A percentile compares a stretch with the other conserved stretches of the same genome.
Evolutionary conservation across 2,797 vertebrate genomes (phyloP).

Genomic region (Liasis olivaceus): DNA sequence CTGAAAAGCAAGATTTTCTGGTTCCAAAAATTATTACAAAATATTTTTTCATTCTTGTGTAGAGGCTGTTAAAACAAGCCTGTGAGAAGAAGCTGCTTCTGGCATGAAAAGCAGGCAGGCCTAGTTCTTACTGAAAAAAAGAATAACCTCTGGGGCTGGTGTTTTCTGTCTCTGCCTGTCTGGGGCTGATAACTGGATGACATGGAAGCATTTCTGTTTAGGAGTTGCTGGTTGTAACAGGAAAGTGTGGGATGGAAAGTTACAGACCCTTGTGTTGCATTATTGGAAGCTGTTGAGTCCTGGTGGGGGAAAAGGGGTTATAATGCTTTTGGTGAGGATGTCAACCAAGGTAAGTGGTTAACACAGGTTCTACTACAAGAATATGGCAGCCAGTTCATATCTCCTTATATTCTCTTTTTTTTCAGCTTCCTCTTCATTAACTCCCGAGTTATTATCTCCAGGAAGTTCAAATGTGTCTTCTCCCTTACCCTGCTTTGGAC

Average conservation of each 20-base stretch:
- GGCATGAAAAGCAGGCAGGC: background rate
- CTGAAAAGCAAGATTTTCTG: background rate
- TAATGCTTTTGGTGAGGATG: background rate
- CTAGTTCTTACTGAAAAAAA: background rate
- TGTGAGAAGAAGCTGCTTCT: background rate
- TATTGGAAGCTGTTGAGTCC: background rate
- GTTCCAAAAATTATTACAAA: background rate
- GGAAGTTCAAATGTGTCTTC: slow-evolving; percentile 94
- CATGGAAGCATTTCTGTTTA: background rate
- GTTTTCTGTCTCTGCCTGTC: background rate
- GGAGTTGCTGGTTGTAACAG: background rate
- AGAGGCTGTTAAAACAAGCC: background rate
- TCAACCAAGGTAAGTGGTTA: background rate
- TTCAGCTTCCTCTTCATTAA: slow-evolving; percentile 80
- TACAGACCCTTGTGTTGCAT: background rate
- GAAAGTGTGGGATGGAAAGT: background rate
- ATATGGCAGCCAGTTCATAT: background rate
- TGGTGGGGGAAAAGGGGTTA: too few species aligned
- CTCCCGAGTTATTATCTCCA: slow-evolving; percentile 91
- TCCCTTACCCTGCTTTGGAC: slow-evolving; percentile 91
- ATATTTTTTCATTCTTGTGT: background rate
- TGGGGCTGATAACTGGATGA: background rate
- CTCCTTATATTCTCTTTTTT: slow-evolving; percentile 54
- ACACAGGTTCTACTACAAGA: background rate
- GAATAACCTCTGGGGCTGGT: background rate